phyloP scores from a whole-genome alignment of 2,113 vertebrate species.

The Caloenas nicobarica region DNA sequence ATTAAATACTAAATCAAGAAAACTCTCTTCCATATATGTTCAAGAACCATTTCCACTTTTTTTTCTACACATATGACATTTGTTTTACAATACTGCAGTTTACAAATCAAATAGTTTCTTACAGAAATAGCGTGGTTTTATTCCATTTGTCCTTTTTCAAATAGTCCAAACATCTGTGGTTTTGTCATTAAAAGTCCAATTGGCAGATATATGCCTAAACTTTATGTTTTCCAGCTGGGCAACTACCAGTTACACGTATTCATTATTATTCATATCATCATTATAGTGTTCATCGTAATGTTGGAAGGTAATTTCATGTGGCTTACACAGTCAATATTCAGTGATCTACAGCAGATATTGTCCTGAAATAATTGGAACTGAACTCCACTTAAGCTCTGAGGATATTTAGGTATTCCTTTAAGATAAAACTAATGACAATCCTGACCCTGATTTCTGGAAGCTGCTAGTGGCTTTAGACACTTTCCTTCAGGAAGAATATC shows the following conservation, averaged over 20 bases:
- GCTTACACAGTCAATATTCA: background rate
- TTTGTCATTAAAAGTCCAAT: slow-evolving; percentile 77
- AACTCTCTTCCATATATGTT: slow-evolving; percentile 46
- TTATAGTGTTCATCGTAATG: slow-evolving; percentile 31
- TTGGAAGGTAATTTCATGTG: slow-evolving; percentile 5
- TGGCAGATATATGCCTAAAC: slow-evolving; percentile 67
- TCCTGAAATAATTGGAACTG: background rate
- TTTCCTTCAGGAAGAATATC: background rate
- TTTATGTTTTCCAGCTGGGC: slow-evolving; percentile 77
- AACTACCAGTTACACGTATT: slow-evolving; percentile 67
- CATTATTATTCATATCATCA: slow-evolving; percentile 66
- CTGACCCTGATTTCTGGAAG: background rate
- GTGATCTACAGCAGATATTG: slow-evolving; percentile 11
- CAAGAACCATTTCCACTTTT: slow-evolving; percentile 53
- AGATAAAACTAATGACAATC: background rate
- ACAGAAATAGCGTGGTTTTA: slow-evolving; percentile 67
- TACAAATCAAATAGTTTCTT: slow-evolving; percentile 69
- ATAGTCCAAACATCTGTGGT: slow-evolving; percentile 71
- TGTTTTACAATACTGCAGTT: slow-evolving; percentile 68
- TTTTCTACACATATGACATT: slow-evolving; percentile 37
- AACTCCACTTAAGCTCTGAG: background rate
- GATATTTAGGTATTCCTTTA: background rate
- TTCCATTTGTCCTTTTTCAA: slow-evolving; percentile 73
- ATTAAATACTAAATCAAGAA: slow-evolving; percentile 62
- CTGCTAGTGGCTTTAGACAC: background rate